These are phyloP conservation scores for Galago senegalensis DNA, from an alignment of 2,797 vertebrate genomes.

Conservation along the genomic window DNA sequence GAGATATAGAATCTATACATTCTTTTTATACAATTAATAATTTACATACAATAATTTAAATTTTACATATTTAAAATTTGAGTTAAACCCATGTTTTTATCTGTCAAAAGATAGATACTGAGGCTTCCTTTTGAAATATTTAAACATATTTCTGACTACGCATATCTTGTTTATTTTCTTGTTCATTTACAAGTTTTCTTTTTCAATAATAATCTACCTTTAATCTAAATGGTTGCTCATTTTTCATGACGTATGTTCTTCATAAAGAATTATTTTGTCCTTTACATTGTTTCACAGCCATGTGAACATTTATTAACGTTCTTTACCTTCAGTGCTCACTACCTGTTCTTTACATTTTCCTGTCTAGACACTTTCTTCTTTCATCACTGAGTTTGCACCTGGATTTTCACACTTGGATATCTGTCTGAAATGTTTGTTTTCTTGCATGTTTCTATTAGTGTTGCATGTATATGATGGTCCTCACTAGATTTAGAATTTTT, in stretches of 20 bases:
- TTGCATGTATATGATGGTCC: not conserved
- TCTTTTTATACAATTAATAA: not conserved
- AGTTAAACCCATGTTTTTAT: not conserved
- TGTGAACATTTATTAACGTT: not conserved
- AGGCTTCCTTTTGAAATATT: not conserved
- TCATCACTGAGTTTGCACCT: not conserved
- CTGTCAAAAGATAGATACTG: not conserved
- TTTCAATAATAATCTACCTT: not conserved
- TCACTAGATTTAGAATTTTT: not conserved
- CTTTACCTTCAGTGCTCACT: not conserved
- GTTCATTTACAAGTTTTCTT: not conserved
- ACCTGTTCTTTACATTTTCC: not conserved
- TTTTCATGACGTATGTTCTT: not conserved
- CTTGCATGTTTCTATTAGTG: not conserved
- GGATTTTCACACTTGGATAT: not conserved
- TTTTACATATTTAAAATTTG: not conserved
- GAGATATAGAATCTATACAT: not conserved
- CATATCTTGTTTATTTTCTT: not conserved
- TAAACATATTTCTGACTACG: not conserved
- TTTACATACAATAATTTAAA: not conserved
- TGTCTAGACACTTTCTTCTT: not conserved
- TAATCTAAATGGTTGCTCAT: not conserved
- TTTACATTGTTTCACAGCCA: not conserved
- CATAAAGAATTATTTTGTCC: slow-evolving; percentile 6
- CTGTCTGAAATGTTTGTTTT: not conserved